phyloP scores from a whole-genome alignment of 2,113 vertebrate species.

The Martes martes region DNA sequence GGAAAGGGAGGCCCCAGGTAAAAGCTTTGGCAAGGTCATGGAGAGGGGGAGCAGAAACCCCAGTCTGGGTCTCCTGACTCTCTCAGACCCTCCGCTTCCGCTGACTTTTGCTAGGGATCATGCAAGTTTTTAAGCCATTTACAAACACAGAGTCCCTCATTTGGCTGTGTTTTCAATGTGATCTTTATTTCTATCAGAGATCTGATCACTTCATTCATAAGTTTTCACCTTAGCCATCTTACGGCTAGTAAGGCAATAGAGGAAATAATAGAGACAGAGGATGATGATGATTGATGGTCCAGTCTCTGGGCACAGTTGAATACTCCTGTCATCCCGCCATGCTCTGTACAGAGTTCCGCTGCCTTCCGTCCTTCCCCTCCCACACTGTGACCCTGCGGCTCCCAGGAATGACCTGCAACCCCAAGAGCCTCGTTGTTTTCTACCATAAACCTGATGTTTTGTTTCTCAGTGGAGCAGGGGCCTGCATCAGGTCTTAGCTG shows the following conservation, averaged over 20 bases:
- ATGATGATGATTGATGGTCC: no score
- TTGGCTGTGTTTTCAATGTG: background rate
- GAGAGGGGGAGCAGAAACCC: background rate
- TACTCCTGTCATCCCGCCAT: background rate
- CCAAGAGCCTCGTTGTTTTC: background rate
- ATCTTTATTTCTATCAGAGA: background rate
- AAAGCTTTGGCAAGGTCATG: background rate
- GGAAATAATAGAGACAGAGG: background rate
- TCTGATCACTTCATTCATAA: background rate
- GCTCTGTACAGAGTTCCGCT: background rate
- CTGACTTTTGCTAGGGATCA: background rate
- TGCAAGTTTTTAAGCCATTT: background rate
- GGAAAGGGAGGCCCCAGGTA: background rate
- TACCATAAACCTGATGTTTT: background rate
- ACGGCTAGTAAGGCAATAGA: background rate
- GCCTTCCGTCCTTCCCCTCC: background rate
- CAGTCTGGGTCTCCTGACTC: background rate
- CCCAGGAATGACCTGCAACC: background rate
- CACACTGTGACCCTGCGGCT: rapidly evolving
- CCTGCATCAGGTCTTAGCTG: background rate
- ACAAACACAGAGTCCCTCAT: background rate
- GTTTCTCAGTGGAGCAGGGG: no score
- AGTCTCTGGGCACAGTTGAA: background rate
- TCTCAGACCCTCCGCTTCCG: background rate
- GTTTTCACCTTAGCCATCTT: background rate